A percentile compares a stretch with the other conserved stretches of the same genome.
Conservation (phyloP, 2,113 vertebrate species). For the human region GRCh38 chr6:64128001-64128500, state of each 20-base stretch:
- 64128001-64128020: background rate
- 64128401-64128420: background rate
- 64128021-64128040: background rate
- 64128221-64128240: constrained; percentile 73
- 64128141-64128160: constrained; percentile 6
- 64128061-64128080: background rate
- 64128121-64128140: background rate
- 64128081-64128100: background rate
- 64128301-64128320: constrained; percentile 77
- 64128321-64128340: constrained; percentile 67
- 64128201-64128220: constrained; percentile 69
- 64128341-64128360: constrained; percentile 64
- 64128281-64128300: constrained; percentile 73
- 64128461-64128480: constrained; percentile 56
- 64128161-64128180: constrained; percentile 44
- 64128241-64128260: constrained; percentile 61
- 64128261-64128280: constrained; percentile 67
- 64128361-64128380: constrained; percentile 74
- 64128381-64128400: constrained; percentile 70
- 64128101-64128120: background rate
- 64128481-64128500: constrained; percentile 52
- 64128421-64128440: constrained; percentile 63
- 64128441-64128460: constrained; percentile 50
- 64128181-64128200: constrained; percentile 58
- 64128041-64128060: background rate